Percentiles rank a stretch among this genome's conserved stretches.
These are phyloP conservation scores for Psittacus erithacus DNA, from an alignment of 2,113 vertebrate genomes.

Conservation along the genomic window DNA sequence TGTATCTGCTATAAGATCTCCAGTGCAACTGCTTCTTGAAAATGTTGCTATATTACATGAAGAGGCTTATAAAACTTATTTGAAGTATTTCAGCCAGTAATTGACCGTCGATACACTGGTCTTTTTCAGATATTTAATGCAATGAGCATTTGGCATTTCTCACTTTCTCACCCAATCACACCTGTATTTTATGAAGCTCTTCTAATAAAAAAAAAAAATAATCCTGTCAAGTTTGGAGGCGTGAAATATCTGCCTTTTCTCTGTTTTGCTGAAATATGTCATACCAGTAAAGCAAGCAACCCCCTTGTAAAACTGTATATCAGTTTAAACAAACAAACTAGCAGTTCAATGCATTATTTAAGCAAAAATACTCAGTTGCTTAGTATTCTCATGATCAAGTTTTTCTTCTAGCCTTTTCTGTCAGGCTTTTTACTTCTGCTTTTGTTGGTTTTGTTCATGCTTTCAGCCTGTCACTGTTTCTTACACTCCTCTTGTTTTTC, in stretches of 20 bases:
- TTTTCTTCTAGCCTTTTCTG: background rate
- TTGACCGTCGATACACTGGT: background rate
- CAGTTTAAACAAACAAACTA: background rate
- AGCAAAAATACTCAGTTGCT: background rate
- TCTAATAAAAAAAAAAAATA: background rate
- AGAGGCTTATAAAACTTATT: background rate
- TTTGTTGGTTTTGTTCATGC: background rate
- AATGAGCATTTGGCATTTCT: background rate
- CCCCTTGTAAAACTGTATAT: background rate
- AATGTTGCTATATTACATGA: background rate
- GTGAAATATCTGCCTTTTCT: background rate
- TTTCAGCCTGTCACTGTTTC: background rate
- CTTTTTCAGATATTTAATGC: background rate
- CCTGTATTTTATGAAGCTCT: background rate
- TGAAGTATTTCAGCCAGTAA: background rate
- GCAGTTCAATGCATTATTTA: background rate
- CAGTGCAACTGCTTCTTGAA: background rate
- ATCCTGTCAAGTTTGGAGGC: background rate
- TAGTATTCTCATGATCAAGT: fast-evolving
- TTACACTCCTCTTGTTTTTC: background rate
- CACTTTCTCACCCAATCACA: background rate
- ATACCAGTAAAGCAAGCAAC: background rate
- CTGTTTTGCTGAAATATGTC: background rate
- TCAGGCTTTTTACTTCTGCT: background rate
- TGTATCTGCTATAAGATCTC: background rate